Percentiles rank a stretch among this genome's conserved stretches.
Conservation (phyloP, 2,888 invertebrate species). For the Hoplodrina ambigua region DNA sequence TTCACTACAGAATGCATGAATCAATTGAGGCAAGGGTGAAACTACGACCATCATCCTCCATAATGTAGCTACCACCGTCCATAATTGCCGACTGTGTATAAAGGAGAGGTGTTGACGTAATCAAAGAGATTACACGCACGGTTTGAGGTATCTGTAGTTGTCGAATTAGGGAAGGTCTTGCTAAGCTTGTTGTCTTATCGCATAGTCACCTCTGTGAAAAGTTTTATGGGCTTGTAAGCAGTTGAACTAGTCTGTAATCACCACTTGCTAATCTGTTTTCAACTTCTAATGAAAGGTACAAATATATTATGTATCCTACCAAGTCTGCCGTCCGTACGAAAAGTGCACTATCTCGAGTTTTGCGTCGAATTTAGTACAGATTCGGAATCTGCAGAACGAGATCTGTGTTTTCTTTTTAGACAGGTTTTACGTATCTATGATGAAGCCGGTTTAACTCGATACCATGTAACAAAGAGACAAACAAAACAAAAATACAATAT, state of each 20-base stretch:
- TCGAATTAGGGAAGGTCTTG: slow-evolving; percentile 13
- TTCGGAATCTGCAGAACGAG: no score
- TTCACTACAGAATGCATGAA: slow-evolving; percentile 51
- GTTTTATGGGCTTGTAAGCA: neutral
- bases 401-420: no score
- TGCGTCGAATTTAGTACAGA: no score
- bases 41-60: slow-evolving; percentile 32
- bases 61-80: slow-evolving; percentile 32
- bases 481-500: no score
- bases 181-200: neutral
- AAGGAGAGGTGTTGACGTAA: slow-evolving; percentile 24
- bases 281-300: neutral
- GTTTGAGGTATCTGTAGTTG: slow-evolving; percentile 2
- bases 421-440: no score
- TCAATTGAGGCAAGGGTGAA: slow-evolving; percentile 43
- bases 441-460: no score
- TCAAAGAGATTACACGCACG: slow-evolving; percentile 16
- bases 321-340: no score
- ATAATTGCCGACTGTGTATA: slow-evolving; percentile 15
- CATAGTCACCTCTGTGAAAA: neutral
- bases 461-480: no score
- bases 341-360: no score
- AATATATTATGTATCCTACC: no score
- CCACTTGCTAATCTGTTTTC: neutral
- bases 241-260: neutral